Conservation (phyloP, 2,888 invertebrate species). For the Chloroclystis v-ata region DNA sequence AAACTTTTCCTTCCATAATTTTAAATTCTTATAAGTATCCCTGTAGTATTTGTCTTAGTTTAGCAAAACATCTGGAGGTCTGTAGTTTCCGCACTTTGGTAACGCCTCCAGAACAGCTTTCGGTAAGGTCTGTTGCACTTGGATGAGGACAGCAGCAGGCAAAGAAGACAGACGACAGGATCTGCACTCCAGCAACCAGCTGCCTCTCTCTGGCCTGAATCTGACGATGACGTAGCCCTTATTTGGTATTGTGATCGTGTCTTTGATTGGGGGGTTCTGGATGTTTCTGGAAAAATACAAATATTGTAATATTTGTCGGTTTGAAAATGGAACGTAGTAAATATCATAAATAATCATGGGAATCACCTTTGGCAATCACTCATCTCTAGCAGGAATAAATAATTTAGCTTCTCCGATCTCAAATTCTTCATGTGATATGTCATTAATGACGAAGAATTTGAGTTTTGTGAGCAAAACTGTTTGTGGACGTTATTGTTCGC, state of each 20-base stretch:
- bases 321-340: no score
- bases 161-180: slow-evolving; percentile 60
- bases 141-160: slow-evolving; percentile 69
- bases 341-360: no score
- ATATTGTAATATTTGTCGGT: background rate
- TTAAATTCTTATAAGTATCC: background rate
- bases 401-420: no score
- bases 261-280: slow-evolving; percentile 75
- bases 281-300: slow-evolving; percentile 59
- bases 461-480: no score
- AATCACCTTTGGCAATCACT: no score
- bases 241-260: slow-evolving; percentile 81
- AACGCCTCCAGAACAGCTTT: slow-evolving; percentile 60
- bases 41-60: slow-evolving; percentile 45
- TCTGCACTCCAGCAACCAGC: slow-evolving; percentile 68
- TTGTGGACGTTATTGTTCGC: no score
- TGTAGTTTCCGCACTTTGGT: slow-evolving; percentile 72
- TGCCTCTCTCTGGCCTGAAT: slow-evolving; percentile 75
- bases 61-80: slow-evolving; percentile 66
- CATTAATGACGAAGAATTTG: no score
- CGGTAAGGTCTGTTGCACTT: slow-evolving; percentile 62
- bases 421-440: no score
- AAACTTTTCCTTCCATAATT: no score
- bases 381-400: no score
- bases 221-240: slow-evolving; percentile 79